A percentile compares a stretch with the other conserved stretches of the same genome.
phyloP scores from a whole-genome alignment of 2,113 vertebrate genomes.

The Choloepus hoffmanni region DNA sequence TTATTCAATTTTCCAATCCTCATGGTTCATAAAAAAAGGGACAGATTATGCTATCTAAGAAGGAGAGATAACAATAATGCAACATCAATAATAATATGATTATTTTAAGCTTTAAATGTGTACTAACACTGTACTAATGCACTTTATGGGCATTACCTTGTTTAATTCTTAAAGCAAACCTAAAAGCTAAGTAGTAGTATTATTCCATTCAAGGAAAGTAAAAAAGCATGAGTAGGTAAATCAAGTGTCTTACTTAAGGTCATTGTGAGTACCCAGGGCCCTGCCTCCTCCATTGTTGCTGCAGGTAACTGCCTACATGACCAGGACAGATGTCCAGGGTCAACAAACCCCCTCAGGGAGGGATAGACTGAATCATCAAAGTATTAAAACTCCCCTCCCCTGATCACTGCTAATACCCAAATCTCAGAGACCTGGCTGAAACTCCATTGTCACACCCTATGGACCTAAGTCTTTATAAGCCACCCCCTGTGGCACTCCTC shows the following conservation, averaged over 20 bases:
- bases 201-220: background rate
- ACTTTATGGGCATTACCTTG: background rate
- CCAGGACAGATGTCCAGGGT: too few relatives aligned
- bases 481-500: too few relatives aligned
- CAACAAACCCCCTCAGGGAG: too few relatives aligned
- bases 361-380: too few relatives aligned
- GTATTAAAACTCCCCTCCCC: too few relatives aligned
- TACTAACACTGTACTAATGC: background rate
- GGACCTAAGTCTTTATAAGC: too few relatives aligned
- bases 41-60: background rate
- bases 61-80: background rate
- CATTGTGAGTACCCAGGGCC: too few relatives aligned
- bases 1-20: background rate
- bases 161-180: background rate
- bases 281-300: too few relatives aligned
- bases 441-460: too few relatives aligned
- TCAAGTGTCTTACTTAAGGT: background rate
- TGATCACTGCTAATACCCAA: too few relatives aligned
- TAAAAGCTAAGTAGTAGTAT: background rate
- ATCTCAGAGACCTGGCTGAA: too few relatives aligned
- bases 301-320: too few relatives aligned
- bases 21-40: background rate
- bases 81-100: background rate
- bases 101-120: background rate
- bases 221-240: background rate